phyloP scores from a whole-genome alignment of 2,113 vertebrate genomes.

The Phylloscopus trochiloides region DNA sequence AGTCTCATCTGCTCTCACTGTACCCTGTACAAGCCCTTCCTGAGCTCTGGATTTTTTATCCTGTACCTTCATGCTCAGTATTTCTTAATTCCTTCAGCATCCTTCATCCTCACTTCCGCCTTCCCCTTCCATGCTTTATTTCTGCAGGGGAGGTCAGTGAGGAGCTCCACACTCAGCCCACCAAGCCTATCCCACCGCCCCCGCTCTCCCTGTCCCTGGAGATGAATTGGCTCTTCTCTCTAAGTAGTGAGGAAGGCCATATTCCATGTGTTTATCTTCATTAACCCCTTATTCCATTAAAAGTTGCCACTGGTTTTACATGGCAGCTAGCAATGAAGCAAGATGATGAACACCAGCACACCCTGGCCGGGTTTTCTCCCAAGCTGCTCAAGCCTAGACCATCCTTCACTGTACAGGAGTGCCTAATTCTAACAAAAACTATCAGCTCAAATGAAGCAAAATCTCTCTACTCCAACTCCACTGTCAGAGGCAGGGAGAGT shows the following conservation, averaged over 20 bases:
- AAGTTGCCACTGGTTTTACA: background rate
- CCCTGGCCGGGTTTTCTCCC: background rate
- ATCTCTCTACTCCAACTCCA: background rate
- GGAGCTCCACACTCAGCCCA: accelerated
- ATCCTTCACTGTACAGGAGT: background rate
- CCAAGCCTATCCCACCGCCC: accelerated
- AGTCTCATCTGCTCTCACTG: background rate
- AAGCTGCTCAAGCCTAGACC: background rate
- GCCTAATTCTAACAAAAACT: background rate
- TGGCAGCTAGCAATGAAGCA: background rate
- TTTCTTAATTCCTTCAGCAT: background rate
- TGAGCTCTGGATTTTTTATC: background rate
- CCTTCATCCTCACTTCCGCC: background rate
- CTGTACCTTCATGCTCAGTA: background rate
- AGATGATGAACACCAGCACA: background rate
- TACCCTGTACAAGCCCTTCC: background rate
- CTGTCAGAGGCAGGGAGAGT: background rate
- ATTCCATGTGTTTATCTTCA: background rate
- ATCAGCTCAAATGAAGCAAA: background rate
- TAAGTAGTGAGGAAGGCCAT: background rate
- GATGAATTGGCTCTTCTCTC: background rate
- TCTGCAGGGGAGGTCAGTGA: background rate
- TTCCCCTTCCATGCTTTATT: background rate
- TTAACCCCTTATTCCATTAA: background rate
- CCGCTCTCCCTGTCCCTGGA: background rate